Conservation (phyloP, 2,888 invertebrate genomes). For the Augiades crinisus region DNA sequence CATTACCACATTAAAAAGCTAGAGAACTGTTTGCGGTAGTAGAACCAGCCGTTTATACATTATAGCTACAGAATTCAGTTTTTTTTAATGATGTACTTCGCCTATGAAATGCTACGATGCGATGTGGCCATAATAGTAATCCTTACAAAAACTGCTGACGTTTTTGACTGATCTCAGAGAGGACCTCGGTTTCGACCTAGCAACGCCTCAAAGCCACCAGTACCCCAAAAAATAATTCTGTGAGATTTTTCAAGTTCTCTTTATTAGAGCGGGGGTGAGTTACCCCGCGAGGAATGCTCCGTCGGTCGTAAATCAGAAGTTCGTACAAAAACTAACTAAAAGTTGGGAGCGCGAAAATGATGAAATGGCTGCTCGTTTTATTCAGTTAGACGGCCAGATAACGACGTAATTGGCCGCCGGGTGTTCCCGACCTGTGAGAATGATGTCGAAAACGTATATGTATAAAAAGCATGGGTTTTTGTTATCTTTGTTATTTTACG, state of each 20-base stretch:
- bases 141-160: too few relatives aligned
- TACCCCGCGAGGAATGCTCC: conserved; percentile 31
- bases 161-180: too few relatives aligned
- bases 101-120: too few relatives aligned
- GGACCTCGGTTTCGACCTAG: too few relatives aligned
- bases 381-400: conserved; percentile 72
- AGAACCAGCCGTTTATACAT: too few relatives aligned
- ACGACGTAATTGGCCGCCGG: conserved; percentile 62
- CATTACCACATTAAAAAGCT: too few relatives aligned
- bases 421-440: conserved; percentile 32
- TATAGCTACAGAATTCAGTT: too few relatives aligned
- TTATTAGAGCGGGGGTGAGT: conserved; percentile 58
- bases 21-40: too few relatives aligned
- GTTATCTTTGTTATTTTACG: conserved; percentile 19
- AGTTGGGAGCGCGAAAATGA: conserved; percentile 70
- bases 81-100: too few relatives aligned
- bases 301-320: conserved; percentile 70
- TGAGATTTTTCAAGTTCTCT: conserved; percentile 61
- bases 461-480: neutral
- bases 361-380: conserved; percentile 67
- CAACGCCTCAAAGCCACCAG: too few relatives aligned
- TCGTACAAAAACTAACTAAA: conserved; percentile 74
- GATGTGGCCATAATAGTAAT: too few relatives aligned
- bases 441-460: conserved; percentile 1
- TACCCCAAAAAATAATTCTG: conserved; percentile 48